phyloP scores from a whole-genome alignment of 2,797 vertebrate species.

The Pseudochirops cupreus region DNA sequence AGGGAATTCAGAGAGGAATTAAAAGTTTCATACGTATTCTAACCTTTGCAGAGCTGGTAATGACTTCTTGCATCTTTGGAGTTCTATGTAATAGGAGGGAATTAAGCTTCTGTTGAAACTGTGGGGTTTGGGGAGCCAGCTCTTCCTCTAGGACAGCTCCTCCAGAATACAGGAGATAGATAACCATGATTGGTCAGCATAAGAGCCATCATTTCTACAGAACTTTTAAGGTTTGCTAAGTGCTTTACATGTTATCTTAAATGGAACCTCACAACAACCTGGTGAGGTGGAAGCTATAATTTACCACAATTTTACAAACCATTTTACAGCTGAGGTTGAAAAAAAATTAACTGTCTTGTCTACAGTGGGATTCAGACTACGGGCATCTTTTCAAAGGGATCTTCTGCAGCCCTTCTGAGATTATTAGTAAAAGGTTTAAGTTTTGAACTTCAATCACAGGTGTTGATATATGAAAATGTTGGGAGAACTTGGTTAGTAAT shows the following conservation, averaged over 20 bases:
- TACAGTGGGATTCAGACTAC: not conserved
- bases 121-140: not conserved
- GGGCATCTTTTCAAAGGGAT: not conserved
- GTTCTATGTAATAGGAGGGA: not conserved
- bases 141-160: not conserved
- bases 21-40: not conserved
- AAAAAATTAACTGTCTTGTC: not conserved
- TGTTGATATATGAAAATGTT: conserved; percentile 19
- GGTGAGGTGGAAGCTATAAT: not conserved
- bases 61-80: not conserved
- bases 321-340: not conserved
- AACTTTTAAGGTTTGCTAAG: not conserved
- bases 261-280: not conserved
- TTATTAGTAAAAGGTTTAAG: not conserved
- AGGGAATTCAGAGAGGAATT: not conserved
- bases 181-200: not conserved
- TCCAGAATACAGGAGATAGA: not conserved
- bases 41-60: not conserved
- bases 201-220: not conserved
- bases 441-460: not conserved
- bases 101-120: not conserved
- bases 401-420: not conserved
- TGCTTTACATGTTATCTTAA: not conserved
- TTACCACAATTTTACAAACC: not conserved
- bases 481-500: not conserved